Percentiles rank a stretch among this genome's conserved stretches.
These are phyloP conservation scores for Cyanocitta stelleri DNA, from an alignment of 2,113 vertebrate genomes.

Conservation along the genomic window DNA sequence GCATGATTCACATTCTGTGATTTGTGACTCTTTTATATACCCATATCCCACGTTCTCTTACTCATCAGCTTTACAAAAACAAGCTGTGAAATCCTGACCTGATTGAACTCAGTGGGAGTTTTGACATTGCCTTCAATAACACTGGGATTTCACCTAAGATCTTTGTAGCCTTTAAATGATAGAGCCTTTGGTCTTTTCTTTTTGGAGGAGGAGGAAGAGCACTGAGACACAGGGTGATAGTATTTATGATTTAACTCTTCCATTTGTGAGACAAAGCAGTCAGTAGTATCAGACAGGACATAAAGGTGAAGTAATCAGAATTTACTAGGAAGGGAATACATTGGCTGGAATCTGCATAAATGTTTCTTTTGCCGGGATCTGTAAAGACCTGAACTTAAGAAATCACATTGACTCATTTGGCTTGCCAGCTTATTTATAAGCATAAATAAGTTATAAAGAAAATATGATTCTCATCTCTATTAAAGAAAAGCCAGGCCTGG, in stretches of 20 bases:
- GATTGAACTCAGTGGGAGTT: background rate
- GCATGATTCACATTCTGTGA: background rate
- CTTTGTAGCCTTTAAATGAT: background rate
- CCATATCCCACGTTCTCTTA: background rate
- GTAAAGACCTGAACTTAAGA: background rate
- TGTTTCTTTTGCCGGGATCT: background rate
- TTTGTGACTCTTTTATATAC: background rate
- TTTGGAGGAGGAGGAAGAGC: background rate
- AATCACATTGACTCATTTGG: background rate
- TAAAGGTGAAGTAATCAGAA: background rate
- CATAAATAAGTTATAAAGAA: background rate
- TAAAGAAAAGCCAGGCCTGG: background rate
- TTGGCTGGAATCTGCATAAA: background rate
- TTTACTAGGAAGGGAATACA: background rate
- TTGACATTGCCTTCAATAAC: background rate
- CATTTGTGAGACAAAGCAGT: background rate
- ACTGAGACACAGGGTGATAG: background rate
- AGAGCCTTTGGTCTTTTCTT: background rate
- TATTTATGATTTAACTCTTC: background rate
- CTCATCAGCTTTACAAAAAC: background rate
- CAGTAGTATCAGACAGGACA: background rate
- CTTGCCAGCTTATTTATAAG: background rate
- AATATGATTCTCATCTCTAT: background rate
- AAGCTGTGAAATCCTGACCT: background rate
- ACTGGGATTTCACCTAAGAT: background rate